These are phyloP conservation scores for Myopa tessellatipennis DNA, from an alignment of 2,888 invertebrate genomes.

Conservation along the genomic window DNA sequence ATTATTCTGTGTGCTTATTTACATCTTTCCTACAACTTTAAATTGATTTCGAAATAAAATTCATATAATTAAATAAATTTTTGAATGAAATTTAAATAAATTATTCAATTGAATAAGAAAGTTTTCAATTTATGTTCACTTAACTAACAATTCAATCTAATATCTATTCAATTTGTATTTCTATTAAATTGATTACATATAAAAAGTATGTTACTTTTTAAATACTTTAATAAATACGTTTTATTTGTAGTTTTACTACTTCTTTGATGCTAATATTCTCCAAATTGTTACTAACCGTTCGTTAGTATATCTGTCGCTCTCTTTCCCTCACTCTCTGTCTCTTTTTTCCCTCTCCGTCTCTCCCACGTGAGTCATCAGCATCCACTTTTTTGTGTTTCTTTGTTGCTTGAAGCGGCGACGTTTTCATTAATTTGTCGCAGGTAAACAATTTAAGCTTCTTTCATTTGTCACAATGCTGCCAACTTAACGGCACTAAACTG, in stretches of 20 bases:
- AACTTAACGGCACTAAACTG: conserved; percentile 14
- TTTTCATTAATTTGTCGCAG: conserved; percentile 15
- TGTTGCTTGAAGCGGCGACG: background rate
- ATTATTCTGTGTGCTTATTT: too few relatives aligned
- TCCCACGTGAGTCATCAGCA: conserved; percentile 3
- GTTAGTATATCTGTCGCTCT: background rate
- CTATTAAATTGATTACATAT: too few relatives aligned
- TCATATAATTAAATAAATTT: too few relatives aligned
- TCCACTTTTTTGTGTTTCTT: background rate
- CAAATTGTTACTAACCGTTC: background rate
- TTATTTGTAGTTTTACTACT: background rate
- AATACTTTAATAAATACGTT: background rate
- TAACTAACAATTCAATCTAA: too few relatives aligned
- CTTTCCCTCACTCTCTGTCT: background rate
- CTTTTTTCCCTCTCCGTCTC: background rate
- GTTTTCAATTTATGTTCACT: too few relatives aligned
- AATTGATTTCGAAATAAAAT: too few relatives aligned
- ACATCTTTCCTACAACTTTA: too few relatives aligned
- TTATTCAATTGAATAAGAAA: too few relatives aligned
- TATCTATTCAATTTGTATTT: too few relatives aligned
- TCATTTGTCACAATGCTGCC: conserved; percentile 24
- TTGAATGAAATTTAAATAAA: too few relatives aligned
- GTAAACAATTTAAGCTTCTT: conserved; percentile 14
- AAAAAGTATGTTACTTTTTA: background rate
- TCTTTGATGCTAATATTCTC: background rate